phyloP scores from a whole-genome alignment of 1,140 invertebrate genomes.

The Acromyrmex charruanus region DNA sequence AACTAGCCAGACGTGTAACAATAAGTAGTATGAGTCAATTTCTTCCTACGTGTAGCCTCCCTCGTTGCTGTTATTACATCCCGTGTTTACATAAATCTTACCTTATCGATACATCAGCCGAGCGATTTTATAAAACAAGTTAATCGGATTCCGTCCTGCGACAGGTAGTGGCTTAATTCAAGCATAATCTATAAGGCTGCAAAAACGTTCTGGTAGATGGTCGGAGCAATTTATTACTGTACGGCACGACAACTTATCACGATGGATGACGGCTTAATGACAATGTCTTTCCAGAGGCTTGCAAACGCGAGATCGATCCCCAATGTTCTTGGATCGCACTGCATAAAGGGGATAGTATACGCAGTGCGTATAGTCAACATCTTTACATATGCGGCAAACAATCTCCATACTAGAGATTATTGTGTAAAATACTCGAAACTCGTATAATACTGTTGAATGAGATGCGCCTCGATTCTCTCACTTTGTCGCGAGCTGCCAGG shows the following conservation, averaged over 20 bases:
- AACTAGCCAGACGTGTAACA: not conserved
- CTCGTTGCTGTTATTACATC: not conserved
- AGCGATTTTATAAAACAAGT: slow-evolving; percentile 30
- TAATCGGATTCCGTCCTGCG: slow-evolving; percentile 59
- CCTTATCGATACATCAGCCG: slow-evolving; percentile 47
- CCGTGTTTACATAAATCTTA: slow-evolving; percentile 48
- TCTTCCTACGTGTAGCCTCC: not conserved
- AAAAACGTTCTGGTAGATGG: slow-evolving; percentile 37
- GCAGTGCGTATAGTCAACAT: not conserved
- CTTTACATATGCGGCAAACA: slow-evolving; percentile 4
- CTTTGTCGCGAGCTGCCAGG: not conserved
- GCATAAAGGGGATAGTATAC: slow-evolving; percentile 22
- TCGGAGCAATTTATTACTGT: slow-evolving; percentile 67
- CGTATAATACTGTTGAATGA: slow-evolving; percentile 71
- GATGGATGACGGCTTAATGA: slow-evolving; percentile 72
- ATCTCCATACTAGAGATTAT: slow-evolving; percentile 74
- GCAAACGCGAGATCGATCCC: slow-evolving; percentile 42
- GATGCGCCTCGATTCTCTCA: slow-evolving; percentile 34
- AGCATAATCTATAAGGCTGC: slow-evolving; percentile 56
- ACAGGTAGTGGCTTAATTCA: slow-evolving; percentile 63
- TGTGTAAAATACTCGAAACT: slow-evolving; percentile 78
- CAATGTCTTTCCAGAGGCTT: slow-evolving; percentile 38
- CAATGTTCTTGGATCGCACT: slow-evolving; percentile 7
- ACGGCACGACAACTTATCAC: slow-evolving; percentile 66
- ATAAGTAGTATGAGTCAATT: slow-evolving; percentile 26